Percentiles rank a stretch among this genome's conserved stretches.
phyloP scores from a whole-genome alignment of 2,888 invertebrate species.

The Tyria jacobaeae region DNA sequence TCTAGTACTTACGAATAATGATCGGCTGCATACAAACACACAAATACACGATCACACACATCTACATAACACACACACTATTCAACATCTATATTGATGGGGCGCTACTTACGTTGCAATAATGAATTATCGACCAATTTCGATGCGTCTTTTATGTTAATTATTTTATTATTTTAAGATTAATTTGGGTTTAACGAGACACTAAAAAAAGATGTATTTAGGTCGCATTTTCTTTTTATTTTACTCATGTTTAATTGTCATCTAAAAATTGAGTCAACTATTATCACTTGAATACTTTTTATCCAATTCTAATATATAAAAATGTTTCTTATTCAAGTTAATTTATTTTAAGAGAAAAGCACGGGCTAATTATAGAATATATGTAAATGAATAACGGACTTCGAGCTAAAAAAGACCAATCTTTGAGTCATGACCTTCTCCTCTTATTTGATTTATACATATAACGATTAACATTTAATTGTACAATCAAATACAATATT shows the following conservation, averaged over 20 bases:
- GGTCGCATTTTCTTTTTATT: not conserved
- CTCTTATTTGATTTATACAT: no score
- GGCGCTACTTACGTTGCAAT: constrained; percentile 31
- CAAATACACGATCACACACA: constrained; percentile 36
- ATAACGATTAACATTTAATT: no score
- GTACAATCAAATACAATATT: no score
- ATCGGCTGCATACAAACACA: constrained; percentile 64
- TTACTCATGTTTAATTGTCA: no score
- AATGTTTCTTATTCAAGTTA: no score
- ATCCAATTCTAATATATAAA: no score
- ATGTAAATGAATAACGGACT: no score
- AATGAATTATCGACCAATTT: constrained; percentile 39
- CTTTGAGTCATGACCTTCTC: no score
- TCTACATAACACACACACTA: constrained; percentile 32
- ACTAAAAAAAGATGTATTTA: not conserved
- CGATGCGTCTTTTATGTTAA: constrained; percentile 34
- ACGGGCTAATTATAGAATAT: no score
- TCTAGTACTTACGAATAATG: constrained; percentile 82
- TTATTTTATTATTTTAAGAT: not conserved
- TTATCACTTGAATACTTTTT: not conserved
- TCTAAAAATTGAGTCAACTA: not conserved
- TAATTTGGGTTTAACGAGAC: no score
- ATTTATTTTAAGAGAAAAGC: not conserved
- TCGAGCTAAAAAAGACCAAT: no score
- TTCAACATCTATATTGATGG: constrained; percentile 21